Evolutionary conservation across 1,140 invertebrate species (phyloP).

Genomic region (Trichonephila clavata): DNA sequence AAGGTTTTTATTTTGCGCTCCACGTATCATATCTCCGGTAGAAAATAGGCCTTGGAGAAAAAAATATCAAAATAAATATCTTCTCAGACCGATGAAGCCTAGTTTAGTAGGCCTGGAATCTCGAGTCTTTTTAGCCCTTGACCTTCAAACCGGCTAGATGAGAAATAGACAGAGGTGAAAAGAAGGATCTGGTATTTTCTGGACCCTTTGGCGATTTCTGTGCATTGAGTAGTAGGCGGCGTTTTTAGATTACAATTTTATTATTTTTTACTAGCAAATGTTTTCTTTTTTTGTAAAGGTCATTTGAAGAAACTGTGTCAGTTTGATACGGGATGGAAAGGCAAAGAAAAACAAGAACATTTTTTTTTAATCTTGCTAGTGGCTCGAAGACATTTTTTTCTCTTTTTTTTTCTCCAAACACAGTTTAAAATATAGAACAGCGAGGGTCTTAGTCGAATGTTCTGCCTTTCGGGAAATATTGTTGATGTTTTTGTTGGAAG

Average conservation of each 20-base stretch:
- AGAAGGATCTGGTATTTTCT: background rate
- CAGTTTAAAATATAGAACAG: background rate
- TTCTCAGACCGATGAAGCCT: constrained; percentile 34
- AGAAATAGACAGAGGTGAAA: constrained; percentile 14
- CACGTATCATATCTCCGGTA: constrained; percentile 19
- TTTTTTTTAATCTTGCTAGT: background rate
- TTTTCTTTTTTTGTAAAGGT: constrained; percentile 38
- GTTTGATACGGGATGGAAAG: background rate
- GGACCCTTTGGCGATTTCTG: constrained; percentile 36
- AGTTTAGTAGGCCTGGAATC: constrained; percentile 42
- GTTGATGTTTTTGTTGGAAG: background rate
- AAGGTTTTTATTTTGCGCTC: background rate
- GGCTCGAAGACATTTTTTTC: background rate
- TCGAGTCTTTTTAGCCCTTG: constrained; percentile 55
- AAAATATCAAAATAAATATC: background rate
- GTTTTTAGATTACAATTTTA: background rate
- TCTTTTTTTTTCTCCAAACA: background rate
- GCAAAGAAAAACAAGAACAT: background rate
- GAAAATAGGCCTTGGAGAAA: constrained; percentile 25
- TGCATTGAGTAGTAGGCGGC: constrained; percentile 21
- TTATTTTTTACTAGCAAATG: background rate
- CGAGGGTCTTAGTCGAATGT: background rate
- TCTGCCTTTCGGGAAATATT: background rate
- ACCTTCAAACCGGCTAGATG: constrained; percentile 74
- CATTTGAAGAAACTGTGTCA: constrained; percentile 67